These are phyloP conservation scores for Trachemys scripta DNA, from an alignment of 2,113 vertebrate genomes.

Conservation along the genomic window DNA sequence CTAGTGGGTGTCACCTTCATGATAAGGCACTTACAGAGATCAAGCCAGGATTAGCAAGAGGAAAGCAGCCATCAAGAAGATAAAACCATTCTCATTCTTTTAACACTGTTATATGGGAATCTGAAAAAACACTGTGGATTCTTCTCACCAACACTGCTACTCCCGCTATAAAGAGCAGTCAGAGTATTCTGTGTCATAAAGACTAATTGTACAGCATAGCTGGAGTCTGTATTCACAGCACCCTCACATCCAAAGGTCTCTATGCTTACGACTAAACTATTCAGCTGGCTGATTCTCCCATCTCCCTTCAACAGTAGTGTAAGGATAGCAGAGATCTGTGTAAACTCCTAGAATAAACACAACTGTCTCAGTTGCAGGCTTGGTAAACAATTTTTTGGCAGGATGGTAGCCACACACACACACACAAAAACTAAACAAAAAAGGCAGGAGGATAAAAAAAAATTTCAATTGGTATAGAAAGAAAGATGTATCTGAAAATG, in stretches of 20 bases:
- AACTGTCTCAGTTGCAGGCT: neutral
- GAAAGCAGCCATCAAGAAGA: neutral
- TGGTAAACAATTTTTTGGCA: neutral
- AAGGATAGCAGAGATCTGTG: neutral
- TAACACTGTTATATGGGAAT: neutral
- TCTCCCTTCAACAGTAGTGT: neutral
- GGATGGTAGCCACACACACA: neutral
- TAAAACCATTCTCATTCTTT: neutral
- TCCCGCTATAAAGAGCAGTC: neutral
- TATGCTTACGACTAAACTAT: neutral
- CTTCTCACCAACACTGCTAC: neutral
- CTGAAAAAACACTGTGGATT: neutral
- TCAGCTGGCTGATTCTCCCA: neutral
- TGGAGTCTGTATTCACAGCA: neutral
- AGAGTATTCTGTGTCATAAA: neutral
- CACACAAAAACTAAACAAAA: neutral
- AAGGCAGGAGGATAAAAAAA: neutral
- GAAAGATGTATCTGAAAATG: neutral
- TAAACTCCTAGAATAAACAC: neutral
- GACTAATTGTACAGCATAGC: neutral
- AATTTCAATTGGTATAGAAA: neutral
- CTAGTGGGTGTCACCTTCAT: accelerated
- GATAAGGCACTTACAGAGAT: neutral
- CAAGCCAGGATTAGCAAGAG: neutral
- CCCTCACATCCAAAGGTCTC: neutral